Conservation (phyloP, 2,797 vertebrate species). For the Xyrichtys novacula region DNA sequence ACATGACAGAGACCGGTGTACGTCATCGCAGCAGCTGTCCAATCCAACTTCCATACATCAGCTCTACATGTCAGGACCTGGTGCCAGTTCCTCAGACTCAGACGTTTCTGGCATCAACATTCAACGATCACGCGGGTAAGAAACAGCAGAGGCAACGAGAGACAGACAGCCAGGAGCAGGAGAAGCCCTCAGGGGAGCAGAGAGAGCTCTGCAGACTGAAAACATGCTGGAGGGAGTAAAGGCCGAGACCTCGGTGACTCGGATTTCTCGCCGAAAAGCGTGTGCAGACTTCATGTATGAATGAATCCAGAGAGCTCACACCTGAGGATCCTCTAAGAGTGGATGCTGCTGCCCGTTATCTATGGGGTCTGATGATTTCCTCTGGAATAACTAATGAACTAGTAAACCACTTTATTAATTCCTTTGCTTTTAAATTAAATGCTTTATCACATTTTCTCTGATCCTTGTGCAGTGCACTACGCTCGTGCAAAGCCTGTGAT, state of each 20-base stretch:
- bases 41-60: not conserved
- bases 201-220: not conserved
- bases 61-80: not conserved
- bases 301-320: not conserved
- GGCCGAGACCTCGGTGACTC: slow-evolving; percentile 3
- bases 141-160: not conserved
- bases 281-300: not conserved
- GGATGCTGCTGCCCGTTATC: no score
- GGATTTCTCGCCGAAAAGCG: not conserved
- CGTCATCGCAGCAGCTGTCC: not conserved
- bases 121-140: not conserved
- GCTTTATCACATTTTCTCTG: no score
- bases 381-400: no score
- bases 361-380: no score
- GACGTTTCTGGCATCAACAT: not conserved
- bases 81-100: not conserved
- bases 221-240: slow-evolving; percentile 4
- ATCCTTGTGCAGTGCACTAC: no score
- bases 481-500: no score
- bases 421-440: no score
- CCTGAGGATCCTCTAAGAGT: no score
- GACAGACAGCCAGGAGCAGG: not conserved
- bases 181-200: slow-evolving; percentile 1
- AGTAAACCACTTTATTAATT: no score
- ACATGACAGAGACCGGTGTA: not conserved